Base-by-base conservation (phyloP, 2,113 vertebrate species). In the Poeciliopsis prolifica region DNA sequence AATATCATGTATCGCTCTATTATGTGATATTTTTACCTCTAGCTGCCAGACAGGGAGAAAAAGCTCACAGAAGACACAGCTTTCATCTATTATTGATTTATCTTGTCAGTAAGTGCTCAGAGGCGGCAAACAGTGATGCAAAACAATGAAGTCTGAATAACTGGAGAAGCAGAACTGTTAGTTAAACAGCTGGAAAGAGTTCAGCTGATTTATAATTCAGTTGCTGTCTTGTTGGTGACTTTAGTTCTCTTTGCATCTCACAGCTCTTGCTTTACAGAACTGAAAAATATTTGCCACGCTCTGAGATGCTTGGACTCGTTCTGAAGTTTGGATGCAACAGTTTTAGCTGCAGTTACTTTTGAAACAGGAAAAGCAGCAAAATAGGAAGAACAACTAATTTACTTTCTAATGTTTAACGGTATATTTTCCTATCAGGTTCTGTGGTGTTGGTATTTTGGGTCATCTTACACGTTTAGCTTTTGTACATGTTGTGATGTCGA, bases 31-130 rank as follows among this genome's bases (percentile, higher is more conserved):
- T 64, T 64, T 64, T 64, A 62, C 58, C 17, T 24, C 48, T 58
- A 15, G 48, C 60, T 11, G 24, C 58, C 35, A 24, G 70, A 61
- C 51, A 11, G 30, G 17, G 30, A 35, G 35, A 51, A 68, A 40
- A 51, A 51, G 26, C 65, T n/a, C 64, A 40, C 44, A 54, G 44
- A 54, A 22, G 44, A 69, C 44, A n/a, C 69, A 22, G 69, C 58
- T 40, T 42, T 61, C 58, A 61, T 61, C 61, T 61, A 71, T 71
- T 71, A 71, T 61, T 61, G 69, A 71, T 71, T 42, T 15, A 62
- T 62, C 26, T 24, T 30, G 58, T 30, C 31, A 40, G 33, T 37
- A 29, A 61, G n/a, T 19, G 33, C 44, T 71, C 31, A n/a, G 19
- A 30, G 69, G 40, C 10, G 7, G 35, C 33, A 28, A 61, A 35